These are phyloP conservation scores for Diachasma alloeum DNA, from an alignment of 1,140 invertebrate species.

Conservation along the genomic window DNA sequence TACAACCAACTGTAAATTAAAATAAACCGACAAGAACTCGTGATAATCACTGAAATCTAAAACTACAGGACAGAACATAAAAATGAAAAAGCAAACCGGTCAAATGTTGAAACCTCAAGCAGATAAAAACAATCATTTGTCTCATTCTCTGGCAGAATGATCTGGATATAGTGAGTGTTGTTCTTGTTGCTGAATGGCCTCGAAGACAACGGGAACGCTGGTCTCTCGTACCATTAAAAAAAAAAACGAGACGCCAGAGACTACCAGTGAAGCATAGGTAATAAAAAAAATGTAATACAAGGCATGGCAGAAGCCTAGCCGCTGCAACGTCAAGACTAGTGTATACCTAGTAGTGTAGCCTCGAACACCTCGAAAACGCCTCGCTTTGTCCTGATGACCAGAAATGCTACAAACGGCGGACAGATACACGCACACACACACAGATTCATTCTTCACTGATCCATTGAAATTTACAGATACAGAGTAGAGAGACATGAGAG, in stretches of 20 bases:
- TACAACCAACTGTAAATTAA: no score
- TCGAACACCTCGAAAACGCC: neutral
- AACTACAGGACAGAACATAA: no score
- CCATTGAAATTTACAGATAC: no score
- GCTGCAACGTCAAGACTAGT: neutral
- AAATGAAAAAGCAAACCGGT: no score
- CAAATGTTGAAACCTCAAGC: no score
- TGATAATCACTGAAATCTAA: no score
- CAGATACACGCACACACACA: neutral
- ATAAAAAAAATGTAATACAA: neutral
- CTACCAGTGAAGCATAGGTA: neutral
- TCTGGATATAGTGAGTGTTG: neutral
- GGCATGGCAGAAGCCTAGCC: neutral
- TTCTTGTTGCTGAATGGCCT: neutral
- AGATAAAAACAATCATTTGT: neutral
- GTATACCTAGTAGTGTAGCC: neutral
- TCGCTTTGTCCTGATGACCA: constrained; percentile 3
- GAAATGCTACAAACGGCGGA: neutral
- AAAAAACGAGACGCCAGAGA: neutral
- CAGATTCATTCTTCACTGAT: neutral
- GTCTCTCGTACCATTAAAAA: neutral
- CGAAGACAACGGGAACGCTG: constrained; percentile 8
- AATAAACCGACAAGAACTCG: no score
- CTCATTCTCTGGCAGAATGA: neutral
- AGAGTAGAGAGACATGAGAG: no score